Percentiles rank a stretch among this genome's conserved stretches.
Conservation (phyloP, 2,888 invertebrate species). For the Timandra comae region DNA sequence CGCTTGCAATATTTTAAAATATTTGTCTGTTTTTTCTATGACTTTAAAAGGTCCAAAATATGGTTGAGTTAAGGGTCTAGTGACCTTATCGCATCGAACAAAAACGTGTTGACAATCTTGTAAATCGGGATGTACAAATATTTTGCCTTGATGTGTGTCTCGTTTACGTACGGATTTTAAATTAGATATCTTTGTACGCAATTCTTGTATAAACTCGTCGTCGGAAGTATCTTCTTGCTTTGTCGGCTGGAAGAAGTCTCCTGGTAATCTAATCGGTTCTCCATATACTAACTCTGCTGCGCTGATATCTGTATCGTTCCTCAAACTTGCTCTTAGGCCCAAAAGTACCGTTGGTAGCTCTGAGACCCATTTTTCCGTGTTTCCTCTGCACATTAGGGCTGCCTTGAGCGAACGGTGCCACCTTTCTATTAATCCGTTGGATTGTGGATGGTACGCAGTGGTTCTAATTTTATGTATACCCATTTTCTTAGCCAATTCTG, state of each 20-base stretch:
- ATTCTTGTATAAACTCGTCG: no score
- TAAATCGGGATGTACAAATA: no score
- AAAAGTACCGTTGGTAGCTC: conserved; percentile 14
- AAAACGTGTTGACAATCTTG: no score
- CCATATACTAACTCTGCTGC: conserved; percentile 15
- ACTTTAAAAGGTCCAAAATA: no score
- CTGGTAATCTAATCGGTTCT: conserved; percentile 10
- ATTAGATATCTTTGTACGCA: neutral
- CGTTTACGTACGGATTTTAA: no score
- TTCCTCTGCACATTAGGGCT: conserved; percentile 11
- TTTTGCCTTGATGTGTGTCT: no score
- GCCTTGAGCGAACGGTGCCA: conserved; percentile 20
- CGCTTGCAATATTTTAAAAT: no score
- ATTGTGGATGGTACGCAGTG: conserved; percentile 15
- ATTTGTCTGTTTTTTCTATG: no score
- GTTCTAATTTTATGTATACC: conserved; percentile 14
- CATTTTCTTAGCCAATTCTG: conserved; percentile 11
- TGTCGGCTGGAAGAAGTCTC: conserved; percentile 1
- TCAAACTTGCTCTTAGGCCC: conserved; percentile 12
- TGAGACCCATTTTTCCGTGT: conserved; percentile 7
- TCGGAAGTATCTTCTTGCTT: no score
- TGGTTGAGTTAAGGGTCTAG: no score
- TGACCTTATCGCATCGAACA: no score
- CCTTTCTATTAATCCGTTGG: conserved; percentile 19
- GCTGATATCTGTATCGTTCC: conserved; percentile 12